Conservation (phyloP, 23 tunicate genomes). For the Botrylloides violaceus region DNA sequence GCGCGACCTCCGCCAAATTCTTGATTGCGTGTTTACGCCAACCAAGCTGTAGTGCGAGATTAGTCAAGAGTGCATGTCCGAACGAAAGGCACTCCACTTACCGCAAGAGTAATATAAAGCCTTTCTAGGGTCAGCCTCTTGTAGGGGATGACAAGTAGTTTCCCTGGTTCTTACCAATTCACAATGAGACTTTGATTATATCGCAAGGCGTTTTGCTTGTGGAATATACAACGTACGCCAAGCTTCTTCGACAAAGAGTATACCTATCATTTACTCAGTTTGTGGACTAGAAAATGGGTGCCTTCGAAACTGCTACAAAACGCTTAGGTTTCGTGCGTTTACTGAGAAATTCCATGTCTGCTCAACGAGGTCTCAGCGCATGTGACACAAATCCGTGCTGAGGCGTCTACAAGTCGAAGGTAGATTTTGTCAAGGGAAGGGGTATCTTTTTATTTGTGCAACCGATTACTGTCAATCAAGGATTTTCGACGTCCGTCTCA, state of each 20-base stretch:
- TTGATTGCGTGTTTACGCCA: conserved; percentile 3
- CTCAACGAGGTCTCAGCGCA: no score
- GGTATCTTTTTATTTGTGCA: not conserved
- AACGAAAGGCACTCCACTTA: not conserved
- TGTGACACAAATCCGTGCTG: no score
- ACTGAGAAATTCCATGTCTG: no score
- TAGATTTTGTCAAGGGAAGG: not conserved
- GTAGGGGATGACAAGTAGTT: not conserved
- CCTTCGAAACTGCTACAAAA: no score
- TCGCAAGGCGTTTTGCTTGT: no score
- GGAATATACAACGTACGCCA: no score
- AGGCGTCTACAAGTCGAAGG: not conserved
- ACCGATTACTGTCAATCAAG: conserved; percentile 20
- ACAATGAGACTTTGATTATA: no score
- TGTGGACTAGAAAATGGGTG: no score
- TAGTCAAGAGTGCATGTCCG: conserved; percentile 23
- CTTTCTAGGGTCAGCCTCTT: not conserved
- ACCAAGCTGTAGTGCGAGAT: not conserved
- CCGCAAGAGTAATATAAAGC: not conserved
- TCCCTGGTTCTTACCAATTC: no score
- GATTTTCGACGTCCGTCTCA: conserved; percentile 10
- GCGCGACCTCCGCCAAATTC: conserved; percentile 17
- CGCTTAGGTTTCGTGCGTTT: no score
- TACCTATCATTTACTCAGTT: no score
- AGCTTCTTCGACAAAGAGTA: no score